These are phyloP conservation scores for Cavia porcellus DNA, from an alignment of 2,113 vertebrate species.

Conservation along the genomic window DNA sequence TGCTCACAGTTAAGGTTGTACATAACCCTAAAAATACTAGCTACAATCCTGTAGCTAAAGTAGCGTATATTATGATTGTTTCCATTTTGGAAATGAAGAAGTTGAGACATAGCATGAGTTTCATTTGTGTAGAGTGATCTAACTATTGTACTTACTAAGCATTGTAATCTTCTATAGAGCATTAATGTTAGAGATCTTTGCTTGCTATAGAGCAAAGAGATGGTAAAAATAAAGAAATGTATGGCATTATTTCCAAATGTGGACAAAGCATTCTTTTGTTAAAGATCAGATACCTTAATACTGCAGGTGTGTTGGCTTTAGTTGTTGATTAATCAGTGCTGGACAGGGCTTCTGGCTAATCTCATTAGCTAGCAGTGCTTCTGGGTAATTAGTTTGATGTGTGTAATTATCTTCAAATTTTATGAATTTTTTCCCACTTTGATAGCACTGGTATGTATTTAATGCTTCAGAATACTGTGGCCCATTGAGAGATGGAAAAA, in stretches of 20 bases:
- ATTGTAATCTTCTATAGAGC: not conserved
- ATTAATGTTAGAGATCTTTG: not conserved
- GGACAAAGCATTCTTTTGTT: slow-evolving; percentile 16
- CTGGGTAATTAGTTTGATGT: slow-evolving; percentile 82
- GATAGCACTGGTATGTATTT: slow-evolving; percentile 65
- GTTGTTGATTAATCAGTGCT: slow-evolving; percentile 83
- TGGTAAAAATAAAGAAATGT: not conserved
- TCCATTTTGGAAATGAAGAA: slow-evolving; percentile 6
- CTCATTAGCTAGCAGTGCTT: slow-evolving; percentile 84
- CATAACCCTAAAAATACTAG: not conserved
- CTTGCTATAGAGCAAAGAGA: not conserved
- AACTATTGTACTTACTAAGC: not conserved
- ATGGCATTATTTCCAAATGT: slow-evolving; percentile 48
- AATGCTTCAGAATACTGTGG: slow-evolving; percentile 49
- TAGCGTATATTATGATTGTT: not conserved
- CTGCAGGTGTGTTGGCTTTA: slow-evolving; percentile 78
- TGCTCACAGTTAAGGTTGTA: slow-evolving; percentile 36
- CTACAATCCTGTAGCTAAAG: not conserved
- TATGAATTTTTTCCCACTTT: slow-evolving; percentile 47
- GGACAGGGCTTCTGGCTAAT: slow-evolving; percentile 81
- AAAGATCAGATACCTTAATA: slow-evolving; percentile 67
- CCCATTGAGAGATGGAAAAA: slow-evolving; percentile 34
- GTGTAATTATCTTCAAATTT: slow-evolving; percentile 82
- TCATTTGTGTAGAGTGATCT: slow-evolving; percentile 16
- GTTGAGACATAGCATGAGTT: not conserved